Conservation (phyloP, 2,888 invertebrate species). For the Syrista parreyssii region DNA sequence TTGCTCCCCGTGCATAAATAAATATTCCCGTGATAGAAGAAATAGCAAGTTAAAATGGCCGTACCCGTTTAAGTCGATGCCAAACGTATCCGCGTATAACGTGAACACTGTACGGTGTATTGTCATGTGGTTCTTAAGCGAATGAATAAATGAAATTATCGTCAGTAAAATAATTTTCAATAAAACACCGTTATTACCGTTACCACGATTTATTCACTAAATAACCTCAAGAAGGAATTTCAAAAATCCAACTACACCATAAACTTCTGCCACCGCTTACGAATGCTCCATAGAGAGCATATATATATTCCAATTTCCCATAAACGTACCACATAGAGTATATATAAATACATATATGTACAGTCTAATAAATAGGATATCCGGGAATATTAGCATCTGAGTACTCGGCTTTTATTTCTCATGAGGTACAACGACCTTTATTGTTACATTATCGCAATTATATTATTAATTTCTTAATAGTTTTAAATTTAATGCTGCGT, state of each 20-base stretch:
- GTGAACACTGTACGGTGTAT: background rate
- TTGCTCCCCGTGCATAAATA: slow-evolving; percentile 70
- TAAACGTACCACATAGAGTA: background rate
- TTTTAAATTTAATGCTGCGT: slow-evolving; percentile 49
- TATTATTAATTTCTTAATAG: slow-evolving; percentile 53
- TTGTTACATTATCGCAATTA: slow-evolving; percentile 61
- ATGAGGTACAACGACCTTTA: slow-evolving; percentile 60
- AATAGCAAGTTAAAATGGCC: slow-evolving; percentile 26
- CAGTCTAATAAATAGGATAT: background rate
- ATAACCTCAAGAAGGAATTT: background rate
- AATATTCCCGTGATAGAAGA: slow-evolving; percentile 29
- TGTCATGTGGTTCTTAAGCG: background rate
- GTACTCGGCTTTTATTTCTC: slow-evolving; percentile 54
- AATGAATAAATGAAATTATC: background rate
- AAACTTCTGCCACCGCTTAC: background rate
- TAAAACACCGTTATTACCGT: background rate
- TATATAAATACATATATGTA: slow-evolving; percentile 1
- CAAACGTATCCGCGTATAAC: background rate
- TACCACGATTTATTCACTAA: background rate
- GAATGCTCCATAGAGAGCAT: background rate
- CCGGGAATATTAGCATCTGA: slow-evolving; percentile 16
- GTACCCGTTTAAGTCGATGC: background rate
- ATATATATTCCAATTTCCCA: background rate
- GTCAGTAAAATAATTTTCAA: background rate
- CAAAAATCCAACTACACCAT: background rate